Conservation (phyloP, 2,113 vertebrate species). For the Myrmecobius fasciatus region DNA sequence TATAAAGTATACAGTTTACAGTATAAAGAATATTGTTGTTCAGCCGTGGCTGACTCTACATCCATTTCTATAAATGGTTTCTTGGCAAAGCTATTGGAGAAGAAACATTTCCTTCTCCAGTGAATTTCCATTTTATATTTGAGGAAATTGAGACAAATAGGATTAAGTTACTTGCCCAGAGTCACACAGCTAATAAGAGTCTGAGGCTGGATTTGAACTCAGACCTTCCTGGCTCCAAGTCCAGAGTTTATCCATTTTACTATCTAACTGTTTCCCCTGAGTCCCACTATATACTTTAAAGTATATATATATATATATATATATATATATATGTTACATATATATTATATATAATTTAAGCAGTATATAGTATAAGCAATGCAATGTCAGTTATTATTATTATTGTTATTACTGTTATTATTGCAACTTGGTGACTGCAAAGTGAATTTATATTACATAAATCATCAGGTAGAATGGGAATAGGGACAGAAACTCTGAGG, state of each 20-base stretch:
- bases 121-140: background rate
- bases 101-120: background rate
- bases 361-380: background rate
- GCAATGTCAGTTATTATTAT: background rate
- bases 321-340: too few species aligned
- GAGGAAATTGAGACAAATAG: background rate
- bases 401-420: background rate
- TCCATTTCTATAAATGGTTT: background rate
- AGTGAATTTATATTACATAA: background rate
- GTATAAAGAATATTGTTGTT: background rate
- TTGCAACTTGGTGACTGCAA: background rate
- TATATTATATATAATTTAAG: background rate
- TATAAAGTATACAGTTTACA: background rate
- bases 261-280: rapidly evolving
- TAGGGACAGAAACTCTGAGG: background rate
- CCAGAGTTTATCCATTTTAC: background rate
- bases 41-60: background rate
- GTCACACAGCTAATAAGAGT: background rate
- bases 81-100: background rate
- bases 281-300: background rate
- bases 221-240: background rate
- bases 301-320: background rate
- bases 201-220: background rate
- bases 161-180: background rate
- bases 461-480: background rate